Conservation (phyloP, 2,113 vertebrate genomes). For the Dicaeum eximium region DNA sequence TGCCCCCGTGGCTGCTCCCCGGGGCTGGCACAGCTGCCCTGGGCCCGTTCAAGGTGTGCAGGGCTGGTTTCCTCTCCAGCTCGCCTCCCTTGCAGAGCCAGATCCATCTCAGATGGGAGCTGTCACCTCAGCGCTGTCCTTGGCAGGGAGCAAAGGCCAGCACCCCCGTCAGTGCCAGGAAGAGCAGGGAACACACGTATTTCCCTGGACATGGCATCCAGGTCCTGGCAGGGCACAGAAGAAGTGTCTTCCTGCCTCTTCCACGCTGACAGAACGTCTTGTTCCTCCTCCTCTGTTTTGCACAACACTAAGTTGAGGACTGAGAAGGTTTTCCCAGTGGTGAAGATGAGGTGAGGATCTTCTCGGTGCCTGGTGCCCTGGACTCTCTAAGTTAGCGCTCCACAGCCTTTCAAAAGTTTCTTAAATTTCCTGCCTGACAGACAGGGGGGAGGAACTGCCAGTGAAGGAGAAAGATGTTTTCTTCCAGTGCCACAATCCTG, state of each 20-base stretch:
- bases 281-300: background rate
- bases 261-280: background rate
- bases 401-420: slow-evolving; percentile 14
- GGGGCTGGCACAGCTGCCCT: background rate
- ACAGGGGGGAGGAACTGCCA: background rate
- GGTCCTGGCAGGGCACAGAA: background rate
- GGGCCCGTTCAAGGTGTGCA: fast-evolving
- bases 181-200: background rate
- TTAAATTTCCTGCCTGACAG: slow-evolving; percentile 17
- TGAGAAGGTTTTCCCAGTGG: background rate
- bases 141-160: background rate
- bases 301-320: background rate
- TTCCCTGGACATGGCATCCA: background rate
- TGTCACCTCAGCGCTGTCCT: background rate
- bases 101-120: background rate
- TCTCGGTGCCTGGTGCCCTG: background rate
- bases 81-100: background rate
- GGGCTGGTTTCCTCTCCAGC: background rate
- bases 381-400: background rate
- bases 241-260: background rate
- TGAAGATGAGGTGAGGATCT: background rate
- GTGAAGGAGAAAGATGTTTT: slow-evolving; percentile 20
- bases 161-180: background rate
- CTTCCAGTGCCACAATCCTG: background rate
- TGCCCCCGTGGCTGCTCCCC: background rate